Conservation (phyloP, 2,888 invertebrate genomes). For the Rhingia rostrata region DNA sequence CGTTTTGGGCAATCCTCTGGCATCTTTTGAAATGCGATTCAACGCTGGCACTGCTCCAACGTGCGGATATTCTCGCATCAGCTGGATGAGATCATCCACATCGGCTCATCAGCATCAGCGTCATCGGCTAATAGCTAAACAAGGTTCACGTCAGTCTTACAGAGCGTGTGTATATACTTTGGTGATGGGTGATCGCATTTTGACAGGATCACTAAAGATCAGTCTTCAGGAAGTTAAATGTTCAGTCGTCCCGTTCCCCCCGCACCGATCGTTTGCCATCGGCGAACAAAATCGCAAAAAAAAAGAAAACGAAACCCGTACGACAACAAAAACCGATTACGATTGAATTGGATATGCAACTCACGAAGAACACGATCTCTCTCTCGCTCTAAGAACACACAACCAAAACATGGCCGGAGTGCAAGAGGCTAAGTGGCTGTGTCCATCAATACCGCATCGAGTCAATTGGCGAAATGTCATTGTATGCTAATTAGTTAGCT, state of each 20-base stretch:
- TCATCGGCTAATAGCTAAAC: slow-evolving; percentile 56
- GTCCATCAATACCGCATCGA: slow-evolving; percentile 74
- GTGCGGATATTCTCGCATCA: slow-evolving; percentile 3
- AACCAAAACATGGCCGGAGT: slow-evolving; percentile 60
- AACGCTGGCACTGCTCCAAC: slow-evolving; percentile 60
- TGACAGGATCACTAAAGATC: slow-evolving; percentile 64
- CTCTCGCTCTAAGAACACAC: slow-evolving; percentile 54
- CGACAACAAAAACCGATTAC: slow-evolving; percentile 61
- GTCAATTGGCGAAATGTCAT: slow-evolving; percentile 74
- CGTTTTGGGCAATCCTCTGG: slow-evolving; percentile 64
- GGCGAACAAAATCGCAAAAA: neutral
- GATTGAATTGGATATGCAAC: slow-evolving; percentile 73
- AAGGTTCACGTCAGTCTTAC: slow-evolving; percentile 33
- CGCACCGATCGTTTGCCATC: too few species aligned
- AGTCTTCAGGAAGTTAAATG: slow-evolving; percentile 42
- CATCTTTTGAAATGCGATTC: slow-evolving; percentile 60
- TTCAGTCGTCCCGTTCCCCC: slow-evolving; percentile 6
- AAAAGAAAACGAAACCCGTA: slow-evolving; percentile 2
- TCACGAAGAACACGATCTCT: slow-evolving; percentile 71
- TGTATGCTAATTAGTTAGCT: slow-evolving; percentile 74
- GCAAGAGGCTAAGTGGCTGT: slow-evolving; percentile 74
- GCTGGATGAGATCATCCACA: slow-evolving; percentile 49
- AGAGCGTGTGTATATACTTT: slow-evolving; percentile 2
- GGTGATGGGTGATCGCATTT: slow-evolving; percentile 52
- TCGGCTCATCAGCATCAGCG: slow-evolving; percentile 23